Conservation (phyloP, 2,113 vertebrate species). For the Podarcis raffonei region DNA sequence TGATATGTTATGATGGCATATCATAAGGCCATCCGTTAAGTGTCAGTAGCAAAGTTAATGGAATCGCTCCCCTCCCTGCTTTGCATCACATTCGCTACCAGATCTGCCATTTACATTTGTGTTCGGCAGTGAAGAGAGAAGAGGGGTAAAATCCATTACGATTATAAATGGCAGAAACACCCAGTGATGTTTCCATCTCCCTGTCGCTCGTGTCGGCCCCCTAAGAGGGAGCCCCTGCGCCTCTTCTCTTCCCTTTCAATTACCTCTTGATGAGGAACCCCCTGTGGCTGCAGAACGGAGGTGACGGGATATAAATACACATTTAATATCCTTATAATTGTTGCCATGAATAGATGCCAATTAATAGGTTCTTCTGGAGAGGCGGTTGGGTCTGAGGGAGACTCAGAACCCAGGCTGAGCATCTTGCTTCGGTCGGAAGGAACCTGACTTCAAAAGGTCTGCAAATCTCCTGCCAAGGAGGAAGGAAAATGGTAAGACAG, state of each 20-base stretch:
- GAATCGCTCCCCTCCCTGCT: neutral
- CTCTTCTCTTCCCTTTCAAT: neutral
- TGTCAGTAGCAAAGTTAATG: neutral
- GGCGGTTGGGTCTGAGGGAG: neutral
- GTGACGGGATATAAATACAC: constrained; percentile 30
- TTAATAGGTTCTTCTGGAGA: constrained; percentile 26
- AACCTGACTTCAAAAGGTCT: neutral
- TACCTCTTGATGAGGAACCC: constrained; percentile 1
- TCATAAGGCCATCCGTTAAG: neutral
- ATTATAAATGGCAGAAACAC: neutral
- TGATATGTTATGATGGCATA: neutral
- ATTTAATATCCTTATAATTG: constrained; percentile 39
- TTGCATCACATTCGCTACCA: neutral
- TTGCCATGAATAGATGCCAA: constrained; percentile 34
- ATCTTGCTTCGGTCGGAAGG: neutral
- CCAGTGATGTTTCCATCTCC: neutral
- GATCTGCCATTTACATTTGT: neutral
- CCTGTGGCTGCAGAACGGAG: neutral
- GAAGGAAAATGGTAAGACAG: neutral
- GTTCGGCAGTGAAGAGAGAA: neutral
- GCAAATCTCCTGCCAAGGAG: neutral
- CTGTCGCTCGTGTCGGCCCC: neutral
- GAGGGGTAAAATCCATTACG: neutral
- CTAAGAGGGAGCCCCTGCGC: rapidly evolving
- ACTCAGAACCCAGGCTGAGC: neutral